These are phyloP conservation scores for Stenotaenia linearis DNA, from an alignment of 2,888 invertebrate species.

Conservation along the genomic window DNA sequence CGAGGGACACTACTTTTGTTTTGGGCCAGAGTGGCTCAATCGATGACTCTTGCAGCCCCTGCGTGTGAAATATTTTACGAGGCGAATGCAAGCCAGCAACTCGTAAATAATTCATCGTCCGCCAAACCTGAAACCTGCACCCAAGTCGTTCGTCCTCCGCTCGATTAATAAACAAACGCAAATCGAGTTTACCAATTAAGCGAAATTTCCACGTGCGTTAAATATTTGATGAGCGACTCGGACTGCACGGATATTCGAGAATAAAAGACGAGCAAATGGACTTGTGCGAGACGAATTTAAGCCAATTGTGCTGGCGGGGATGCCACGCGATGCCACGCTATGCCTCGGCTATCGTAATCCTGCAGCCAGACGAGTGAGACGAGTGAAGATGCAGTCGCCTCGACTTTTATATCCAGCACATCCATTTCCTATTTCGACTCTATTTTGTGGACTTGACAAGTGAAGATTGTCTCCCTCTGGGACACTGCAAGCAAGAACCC, in stretches of 20 bases:
- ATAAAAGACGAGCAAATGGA: no score
- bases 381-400: neutral
- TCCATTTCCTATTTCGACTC: slow-evolving; percentile 33
- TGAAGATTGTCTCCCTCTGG: slow-evolving; percentile 33
- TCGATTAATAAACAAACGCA: neutral
- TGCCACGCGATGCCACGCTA: no score
- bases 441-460: slow-evolving; percentile 33
- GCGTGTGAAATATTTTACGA: slow-evolving; percentile 1
- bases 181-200: neutral
- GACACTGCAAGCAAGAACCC: slow-evolving; percentile 21
- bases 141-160: neutral
- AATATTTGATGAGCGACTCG: no score
- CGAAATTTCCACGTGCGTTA: neutral
- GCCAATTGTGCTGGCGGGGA: no score
- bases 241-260: no score
- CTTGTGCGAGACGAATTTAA: no score
- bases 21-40: neutral
- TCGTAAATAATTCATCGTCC: neutral
- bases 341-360: slow-evolving; percentile 21
- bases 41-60: neutral
- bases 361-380: neutral
- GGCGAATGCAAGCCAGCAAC: neutral
- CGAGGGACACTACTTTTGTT: neutral
- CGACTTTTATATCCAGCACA: slow-evolving; percentile 27
- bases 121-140: neutral